phyloP scores from a whole-genome alignment of 2,113 vertebrate genomes.

The Caretta caretta region DNA sequence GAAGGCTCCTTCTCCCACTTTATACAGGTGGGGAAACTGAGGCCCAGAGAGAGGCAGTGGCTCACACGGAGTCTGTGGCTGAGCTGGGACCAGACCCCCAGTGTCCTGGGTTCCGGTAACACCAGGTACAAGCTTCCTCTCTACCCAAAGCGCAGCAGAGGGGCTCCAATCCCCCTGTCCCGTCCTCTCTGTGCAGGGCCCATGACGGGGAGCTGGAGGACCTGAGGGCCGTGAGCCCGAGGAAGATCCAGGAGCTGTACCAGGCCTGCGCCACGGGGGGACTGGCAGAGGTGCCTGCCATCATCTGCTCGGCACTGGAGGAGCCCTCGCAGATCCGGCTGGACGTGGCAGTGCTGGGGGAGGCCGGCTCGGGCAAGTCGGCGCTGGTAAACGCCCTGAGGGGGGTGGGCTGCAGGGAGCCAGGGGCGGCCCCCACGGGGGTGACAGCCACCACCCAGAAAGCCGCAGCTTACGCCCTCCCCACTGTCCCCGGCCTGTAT shows the following conservation, averaged over 20 bases:
- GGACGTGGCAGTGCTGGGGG: conserved; percentile 80
- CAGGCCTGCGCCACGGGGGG: neutral
- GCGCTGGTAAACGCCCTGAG: conserved; percentile 79
- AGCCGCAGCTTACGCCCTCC: conserved; percentile 64
- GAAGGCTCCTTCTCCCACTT: neutral
- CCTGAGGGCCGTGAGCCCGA: neutral
- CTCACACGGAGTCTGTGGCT: neutral
- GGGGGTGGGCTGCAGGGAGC: conserved; percentile 72
- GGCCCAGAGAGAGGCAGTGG: neutral
- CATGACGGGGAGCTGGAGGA: neutral
- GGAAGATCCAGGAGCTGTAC: neutral
- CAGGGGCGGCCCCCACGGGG: conserved; percentile 72
- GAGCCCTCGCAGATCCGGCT: conserved; percentile 19
- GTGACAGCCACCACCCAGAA: conserved; percentile 73
- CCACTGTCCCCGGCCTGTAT: conserved; percentile 62
- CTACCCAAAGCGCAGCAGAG: neutral
- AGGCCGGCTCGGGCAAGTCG: conserved; percentile 80
- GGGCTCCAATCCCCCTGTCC: neutral
- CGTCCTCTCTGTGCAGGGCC: neutral
- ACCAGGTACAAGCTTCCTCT: neutral
- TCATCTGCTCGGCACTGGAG: neutral
- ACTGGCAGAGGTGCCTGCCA: neutral
- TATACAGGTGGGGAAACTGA: neutral
- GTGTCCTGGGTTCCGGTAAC: neutral
- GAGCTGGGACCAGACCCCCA: neutral